Conservation (phyloP, 2,113 vertebrate genomes). For the Paramisgurnus dabryanus region DNA sequence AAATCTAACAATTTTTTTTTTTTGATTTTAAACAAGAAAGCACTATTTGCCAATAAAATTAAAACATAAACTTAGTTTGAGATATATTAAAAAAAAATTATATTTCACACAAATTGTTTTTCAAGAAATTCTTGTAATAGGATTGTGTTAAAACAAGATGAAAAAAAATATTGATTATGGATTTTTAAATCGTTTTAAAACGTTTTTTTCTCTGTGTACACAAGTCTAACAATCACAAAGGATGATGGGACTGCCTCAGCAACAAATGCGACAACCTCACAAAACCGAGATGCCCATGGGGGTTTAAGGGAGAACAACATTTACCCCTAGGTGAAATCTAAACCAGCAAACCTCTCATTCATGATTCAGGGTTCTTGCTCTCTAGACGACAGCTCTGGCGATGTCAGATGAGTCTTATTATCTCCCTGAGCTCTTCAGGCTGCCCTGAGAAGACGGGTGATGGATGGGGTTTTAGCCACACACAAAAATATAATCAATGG, state of each 20-base stretch:
- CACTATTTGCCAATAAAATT: too few species aligned
- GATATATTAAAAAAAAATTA: background rate
- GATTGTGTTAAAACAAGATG: too few species aligned
- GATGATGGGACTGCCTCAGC: conserved; percentile 14
- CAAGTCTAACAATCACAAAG: background rate
- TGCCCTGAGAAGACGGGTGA: conserved; percentile 6
- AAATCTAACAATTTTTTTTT: too few species aligned
- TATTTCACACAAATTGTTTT: too few species aligned
- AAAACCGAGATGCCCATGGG: background rate
- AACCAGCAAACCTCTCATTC: conserved; percentile 34
- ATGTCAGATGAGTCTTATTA: conserved; percentile 22
- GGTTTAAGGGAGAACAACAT: background rate
- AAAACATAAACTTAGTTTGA: background rate
- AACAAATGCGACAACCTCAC: conserved; percentile 6
- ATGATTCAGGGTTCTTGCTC: conserved; percentile 34
- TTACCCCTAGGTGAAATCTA: conserved; percentile 16
- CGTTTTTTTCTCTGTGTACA: background rate
- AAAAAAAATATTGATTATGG: background rate
- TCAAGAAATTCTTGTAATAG: too few species aligned
- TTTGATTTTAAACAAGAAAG: too few species aligned
- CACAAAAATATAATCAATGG: background rate
- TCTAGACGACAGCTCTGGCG: conserved; percentile 19
- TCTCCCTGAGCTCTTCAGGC: conserved; percentile 9
- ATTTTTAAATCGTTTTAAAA: too few species aligned
- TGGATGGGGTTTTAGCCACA: conserved; percentile 13